A percentile compares a stretch with the other conserved stretches of the same genome.
phyloP scores from a whole-genome alignment of 2,797 vertebrate genomes.

The Acipenser oxyrinchus region DNA sequence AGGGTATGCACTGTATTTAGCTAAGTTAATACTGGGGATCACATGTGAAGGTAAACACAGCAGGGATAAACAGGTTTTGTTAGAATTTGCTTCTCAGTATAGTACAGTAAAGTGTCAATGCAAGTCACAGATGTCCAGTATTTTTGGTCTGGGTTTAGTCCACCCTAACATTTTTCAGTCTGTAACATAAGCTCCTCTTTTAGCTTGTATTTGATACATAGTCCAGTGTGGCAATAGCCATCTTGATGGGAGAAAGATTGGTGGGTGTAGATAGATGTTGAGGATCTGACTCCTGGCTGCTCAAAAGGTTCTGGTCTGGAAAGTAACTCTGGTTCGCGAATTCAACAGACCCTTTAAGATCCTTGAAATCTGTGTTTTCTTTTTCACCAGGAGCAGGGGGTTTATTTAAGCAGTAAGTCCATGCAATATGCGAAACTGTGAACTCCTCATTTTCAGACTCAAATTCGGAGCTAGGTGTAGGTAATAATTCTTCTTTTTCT shows the following conservation, averaged over 20 bases:
- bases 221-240: no score
- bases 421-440: not conserved
- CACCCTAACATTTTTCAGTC: no score
- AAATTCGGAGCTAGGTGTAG: not conserved
- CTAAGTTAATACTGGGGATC: no score
- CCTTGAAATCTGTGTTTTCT: not conserved
- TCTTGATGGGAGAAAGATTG: no score
- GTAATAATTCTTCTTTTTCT: not conserved
- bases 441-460: not conserved
- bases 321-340: not conserved
- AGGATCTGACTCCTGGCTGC: no score
- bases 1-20: not conserved
- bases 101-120: not conserved
- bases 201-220: no score
- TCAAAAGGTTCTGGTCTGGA: not conserved
- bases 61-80: no score
- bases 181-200: no score
- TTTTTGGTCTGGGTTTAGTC: slow-evolving; percentile 28
- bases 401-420: not conserved
- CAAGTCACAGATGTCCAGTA: slow-evolving; percentile 41
- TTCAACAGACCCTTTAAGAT: slow-evolving; percentile 13
- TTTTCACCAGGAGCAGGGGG: not conserved
- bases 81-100: not conserved
- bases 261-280: no score
- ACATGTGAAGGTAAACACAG: no score